phyloP scores from a whole-genome alignment of 2,888 invertebrate species.

The Bellardia pandia region DNA sequence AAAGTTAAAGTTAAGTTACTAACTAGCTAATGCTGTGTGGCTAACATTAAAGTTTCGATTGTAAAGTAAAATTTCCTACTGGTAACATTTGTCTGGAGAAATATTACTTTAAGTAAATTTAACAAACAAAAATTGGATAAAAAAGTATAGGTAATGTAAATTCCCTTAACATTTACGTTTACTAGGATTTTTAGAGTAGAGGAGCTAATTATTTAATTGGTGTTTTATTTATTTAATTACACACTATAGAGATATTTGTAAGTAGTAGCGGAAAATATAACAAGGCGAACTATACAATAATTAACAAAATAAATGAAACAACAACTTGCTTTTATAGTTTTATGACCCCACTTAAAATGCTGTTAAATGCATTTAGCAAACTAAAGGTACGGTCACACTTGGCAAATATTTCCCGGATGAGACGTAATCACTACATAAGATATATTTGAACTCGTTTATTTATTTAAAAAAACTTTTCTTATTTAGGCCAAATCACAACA shows the following conservation, averaged over 20 bases:
- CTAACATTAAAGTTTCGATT: too few relatives aligned
- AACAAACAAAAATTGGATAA: neutral
- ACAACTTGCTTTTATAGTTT: neutral
- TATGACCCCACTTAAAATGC: neutral
- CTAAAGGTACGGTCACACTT: too few relatives aligned
- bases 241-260: neutral
- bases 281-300: constrained; percentile 2
- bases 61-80: too few relatives aligned
- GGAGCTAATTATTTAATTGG: constrained; percentile 3
- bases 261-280: neutral
- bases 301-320: neutral
- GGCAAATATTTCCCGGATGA: too few relatives aligned
- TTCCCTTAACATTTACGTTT: neutral
- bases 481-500: too few relatives aligned
- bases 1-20: too few relatives aligned
- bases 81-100: neutral
- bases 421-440: too few relatives aligned
- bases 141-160: neutral
- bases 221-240: constrained; percentile 36
- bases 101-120: neutral
- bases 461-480: too few relatives aligned
- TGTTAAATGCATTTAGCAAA: neutral
- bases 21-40: too few relatives aligned
- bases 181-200: neutral
- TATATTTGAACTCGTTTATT: too few relatives aligned